Evolutionary conservation across 2,888 invertebrate genomes (phyloP).

Genomic region (Diaprepes abbreviatus): DNA sequence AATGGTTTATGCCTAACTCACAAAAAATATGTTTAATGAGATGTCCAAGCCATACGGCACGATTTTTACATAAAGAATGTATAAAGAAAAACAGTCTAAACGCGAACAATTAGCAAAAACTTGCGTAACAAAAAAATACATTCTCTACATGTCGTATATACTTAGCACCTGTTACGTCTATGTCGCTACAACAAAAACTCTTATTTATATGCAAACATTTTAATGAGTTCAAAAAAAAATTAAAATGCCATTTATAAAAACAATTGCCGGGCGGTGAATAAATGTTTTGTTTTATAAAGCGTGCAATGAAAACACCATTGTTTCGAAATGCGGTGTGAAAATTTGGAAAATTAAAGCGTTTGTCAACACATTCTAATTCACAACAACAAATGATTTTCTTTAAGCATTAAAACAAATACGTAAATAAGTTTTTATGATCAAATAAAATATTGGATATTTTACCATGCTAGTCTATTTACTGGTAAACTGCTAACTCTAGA

Average conservation of each 20-base stretch:
- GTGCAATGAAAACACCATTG: slow-evolving; percentile 18
- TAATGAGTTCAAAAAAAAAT: slow-evolving; percentile 14
- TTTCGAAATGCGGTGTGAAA: slow-evolving; percentile 23
- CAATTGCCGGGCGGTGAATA: slow-evolving; percentile 4
- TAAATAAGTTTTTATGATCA: no score
- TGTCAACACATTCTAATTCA: slow-evolving; percentile 6
- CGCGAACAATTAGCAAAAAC: background rate
- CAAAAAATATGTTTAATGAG: no score
- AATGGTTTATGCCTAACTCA: no score
- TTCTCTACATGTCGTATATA: background rate
- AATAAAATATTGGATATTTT: no score
- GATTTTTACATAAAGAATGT: background rate
- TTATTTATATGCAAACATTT: slow-evolving; percentile 6
- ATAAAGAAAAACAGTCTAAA: background rate
- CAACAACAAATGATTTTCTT: background rate
- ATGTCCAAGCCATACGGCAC: no score
- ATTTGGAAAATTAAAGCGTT: slow-evolving; percentile 9
- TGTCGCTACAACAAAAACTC: background rate
- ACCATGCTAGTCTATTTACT: no score
- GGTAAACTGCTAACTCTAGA: no score
- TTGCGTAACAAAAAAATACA: background rate
- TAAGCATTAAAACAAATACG: no score
- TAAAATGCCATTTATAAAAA: slow-evolving; percentile 19
- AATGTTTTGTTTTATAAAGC: background rate
- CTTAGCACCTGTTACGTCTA: slow-evolving; percentile 10